phyloP scores from a whole-genome alignment of 2,888 invertebrate species.

The Calameuta idolon region DNA sequence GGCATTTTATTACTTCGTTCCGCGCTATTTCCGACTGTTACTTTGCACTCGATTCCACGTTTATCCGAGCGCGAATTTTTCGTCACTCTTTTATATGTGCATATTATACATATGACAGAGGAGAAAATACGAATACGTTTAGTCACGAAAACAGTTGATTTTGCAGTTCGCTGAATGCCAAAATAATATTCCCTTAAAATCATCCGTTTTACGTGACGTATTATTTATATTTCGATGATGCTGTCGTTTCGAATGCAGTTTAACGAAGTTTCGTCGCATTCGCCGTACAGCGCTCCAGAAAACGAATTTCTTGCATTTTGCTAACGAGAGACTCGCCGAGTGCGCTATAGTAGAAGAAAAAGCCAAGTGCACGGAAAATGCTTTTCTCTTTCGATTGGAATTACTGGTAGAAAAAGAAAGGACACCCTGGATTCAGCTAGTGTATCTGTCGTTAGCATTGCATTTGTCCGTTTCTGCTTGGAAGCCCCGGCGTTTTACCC shows the following conservation, averaged over 20 bases:
- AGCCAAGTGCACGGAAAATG: background rate
- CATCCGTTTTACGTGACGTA: slow-evolving; percentile 22
- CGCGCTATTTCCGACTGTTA: background rate
- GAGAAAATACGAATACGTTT: background rate
- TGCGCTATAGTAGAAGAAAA: background rate
- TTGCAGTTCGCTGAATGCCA: background rate
- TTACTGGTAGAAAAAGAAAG: background rate
- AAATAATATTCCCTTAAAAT: slow-evolving; percentile 42
- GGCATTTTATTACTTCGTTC: background rate
- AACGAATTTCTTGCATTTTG: background rate
- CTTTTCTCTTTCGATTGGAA: background rate
- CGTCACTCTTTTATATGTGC: background rate
- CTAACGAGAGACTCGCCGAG: background rate
- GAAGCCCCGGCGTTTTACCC: background rate
- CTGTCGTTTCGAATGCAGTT: slow-evolving; percentile 51
- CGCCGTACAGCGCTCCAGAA: background rate
- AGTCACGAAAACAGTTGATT: background rate
- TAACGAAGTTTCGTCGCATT: slow-evolving; percentile 6
- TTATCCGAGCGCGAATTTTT: background rate
- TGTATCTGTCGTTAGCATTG: background rate
- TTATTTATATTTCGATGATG: slow-evolving; percentile 16
- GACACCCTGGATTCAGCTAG: background rate
- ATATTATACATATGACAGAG: background rate
- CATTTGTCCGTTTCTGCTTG: background rate
- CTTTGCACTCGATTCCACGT: background rate